These are phyloP conservation scores for Priocnemis perturbator DNA, from an alignment of 2,888 invertebrate species.

Conservation along the genomic window DNA sequence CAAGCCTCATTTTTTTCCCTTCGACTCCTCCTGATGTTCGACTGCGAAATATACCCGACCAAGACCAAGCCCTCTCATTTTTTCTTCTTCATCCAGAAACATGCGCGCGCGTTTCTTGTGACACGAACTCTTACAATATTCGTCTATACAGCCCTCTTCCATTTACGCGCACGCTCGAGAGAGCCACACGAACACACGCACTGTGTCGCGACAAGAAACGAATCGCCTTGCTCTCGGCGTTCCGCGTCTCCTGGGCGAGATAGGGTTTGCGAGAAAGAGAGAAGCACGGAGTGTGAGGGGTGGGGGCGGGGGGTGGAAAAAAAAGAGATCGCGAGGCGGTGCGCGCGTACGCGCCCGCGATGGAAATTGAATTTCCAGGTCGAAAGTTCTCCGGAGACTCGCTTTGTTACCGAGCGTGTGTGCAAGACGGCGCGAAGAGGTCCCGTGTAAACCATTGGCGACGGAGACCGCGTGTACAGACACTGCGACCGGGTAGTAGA, in stretches of 20 bases:
- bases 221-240: constrained; percentile 40
- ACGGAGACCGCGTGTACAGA: not conserved
- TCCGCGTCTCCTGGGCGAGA: constrained; percentile 46
- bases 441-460: constrained; percentile 30
- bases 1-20: too few relatives aligned
- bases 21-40: too few relatives aligned
- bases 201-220: constrained; percentile 7
- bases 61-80: too few relatives aligned
- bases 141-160: too few relatives aligned
- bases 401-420: constrained; percentile 41
- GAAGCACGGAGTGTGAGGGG: not conserved
- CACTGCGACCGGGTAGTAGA: too few relatives aligned
- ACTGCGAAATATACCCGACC: too few relatives aligned
- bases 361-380: constrained; percentile 59
- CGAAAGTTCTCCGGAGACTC: constrained; percentile 55
- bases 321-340: constrained; percentile 42
- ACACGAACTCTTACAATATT: too few relatives aligned
- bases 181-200: too few relatives aligned
- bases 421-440: constrained; percentile 38
- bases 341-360: constrained; percentile 34
- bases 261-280: constrained; percentile 42
- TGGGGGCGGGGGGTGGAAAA: too few relatives aligned
- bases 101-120: too few relatives aligned
- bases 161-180: too few relatives aligned
- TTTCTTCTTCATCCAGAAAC: too few relatives aligned